These are phyloP conservation scores for Epinephelus lanceolatus DNA, from an alignment of 2,113 vertebrate genomes.

Conservation along the genomic window DNA sequence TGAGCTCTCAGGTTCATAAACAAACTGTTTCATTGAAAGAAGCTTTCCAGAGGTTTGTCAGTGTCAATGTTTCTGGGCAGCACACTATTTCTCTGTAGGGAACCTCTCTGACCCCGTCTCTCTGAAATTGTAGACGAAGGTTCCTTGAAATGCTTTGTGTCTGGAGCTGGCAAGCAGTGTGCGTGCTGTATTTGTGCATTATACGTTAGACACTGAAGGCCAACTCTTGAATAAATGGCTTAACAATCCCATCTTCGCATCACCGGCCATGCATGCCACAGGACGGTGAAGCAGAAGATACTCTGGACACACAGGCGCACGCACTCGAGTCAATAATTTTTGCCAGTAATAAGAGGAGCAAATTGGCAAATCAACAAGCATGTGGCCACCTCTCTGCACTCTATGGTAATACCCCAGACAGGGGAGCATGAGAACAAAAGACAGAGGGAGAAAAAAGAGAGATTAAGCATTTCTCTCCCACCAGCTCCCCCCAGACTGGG, in stretches of 20 bases:
- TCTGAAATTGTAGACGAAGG: slow-evolving; percentile 3
- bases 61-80: neutral
- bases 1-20: neutral
- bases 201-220: neutral
- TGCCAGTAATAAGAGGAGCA: slow-evolving; percentile 29
- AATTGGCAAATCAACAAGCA: slow-evolving; percentile 55
- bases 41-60: neutral
- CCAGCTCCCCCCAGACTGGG: slow-evolving; percentile 36
- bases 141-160: slow-evolving; percentile 36
- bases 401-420: slow-evolving; percentile 34
- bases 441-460: slow-evolving; percentile 6
- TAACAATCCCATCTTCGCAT: slow-evolving; percentile 19
- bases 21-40: neutral
- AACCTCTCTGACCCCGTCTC: slow-evolving; percentile 14
- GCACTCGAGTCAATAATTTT: slow-evolving; percentile 37
- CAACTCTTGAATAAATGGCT: slow-evolving; percentile 8
- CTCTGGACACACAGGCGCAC: neutral
- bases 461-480: slow-evolving; percentile 51
- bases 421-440: slow-evolving; percentile 20
- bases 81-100: neutral
- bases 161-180: slow-evolving; percentile 7
- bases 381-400: slow-evolving; percentile 31
- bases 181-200: slow-evolving; percentile 12
- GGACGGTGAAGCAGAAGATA: slow-evolving; percentile 5
- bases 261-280: slow-evolving; percentile 7